Percentiles rank a stretch among this genome's conserved stretches.
Evolutionary conservation across 2,113 vertebrate genomes (phyloP).

Genomic region (Centropus bengalensis): DNA sequence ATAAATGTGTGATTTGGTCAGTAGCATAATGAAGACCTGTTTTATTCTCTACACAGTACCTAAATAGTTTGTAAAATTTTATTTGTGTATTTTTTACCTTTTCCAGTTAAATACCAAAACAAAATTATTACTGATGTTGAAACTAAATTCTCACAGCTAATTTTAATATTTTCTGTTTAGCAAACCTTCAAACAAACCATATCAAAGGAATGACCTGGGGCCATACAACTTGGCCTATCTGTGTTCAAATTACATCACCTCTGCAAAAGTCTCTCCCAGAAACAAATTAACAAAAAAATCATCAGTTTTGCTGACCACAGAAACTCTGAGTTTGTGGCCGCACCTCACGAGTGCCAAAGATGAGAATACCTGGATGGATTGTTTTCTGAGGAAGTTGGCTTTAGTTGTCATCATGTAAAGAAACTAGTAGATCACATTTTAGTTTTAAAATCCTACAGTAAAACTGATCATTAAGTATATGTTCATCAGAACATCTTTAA

Average conservation of each 20-base stretch:
- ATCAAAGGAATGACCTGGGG: not conserved
- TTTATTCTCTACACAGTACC: not conserved
- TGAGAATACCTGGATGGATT: not conserved
- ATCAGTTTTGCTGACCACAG: not conserved
- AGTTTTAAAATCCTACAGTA: not conserved
- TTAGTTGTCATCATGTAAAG: not conserved
- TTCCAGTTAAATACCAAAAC: not conserved
- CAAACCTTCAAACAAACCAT: not conserved
- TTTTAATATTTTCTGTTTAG: slow-evolving; percentile 8
- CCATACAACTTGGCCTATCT: not conserved
- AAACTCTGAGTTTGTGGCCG: not conserved
- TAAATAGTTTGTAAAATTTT: not conserved
- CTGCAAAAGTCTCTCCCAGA: not conserved
- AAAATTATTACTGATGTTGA: not conserved
- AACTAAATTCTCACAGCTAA: not conserved
- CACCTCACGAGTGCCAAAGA: not conserved
- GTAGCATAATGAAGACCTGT: not conserved
- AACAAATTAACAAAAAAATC: not conserved
- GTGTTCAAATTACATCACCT: not conserved
- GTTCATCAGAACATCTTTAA: not conserved
- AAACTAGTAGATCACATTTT: not conserved
- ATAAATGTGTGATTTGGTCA: not conserved
- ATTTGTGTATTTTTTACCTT: not conserved
- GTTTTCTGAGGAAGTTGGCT: not conserved
- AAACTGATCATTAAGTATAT: not conserved